These are phyloP conservation scores for Drosophila parabipectinata DNA, from an alignment of 1,140 invertebrate genomes.

Conservation along the genomic window DNA sequence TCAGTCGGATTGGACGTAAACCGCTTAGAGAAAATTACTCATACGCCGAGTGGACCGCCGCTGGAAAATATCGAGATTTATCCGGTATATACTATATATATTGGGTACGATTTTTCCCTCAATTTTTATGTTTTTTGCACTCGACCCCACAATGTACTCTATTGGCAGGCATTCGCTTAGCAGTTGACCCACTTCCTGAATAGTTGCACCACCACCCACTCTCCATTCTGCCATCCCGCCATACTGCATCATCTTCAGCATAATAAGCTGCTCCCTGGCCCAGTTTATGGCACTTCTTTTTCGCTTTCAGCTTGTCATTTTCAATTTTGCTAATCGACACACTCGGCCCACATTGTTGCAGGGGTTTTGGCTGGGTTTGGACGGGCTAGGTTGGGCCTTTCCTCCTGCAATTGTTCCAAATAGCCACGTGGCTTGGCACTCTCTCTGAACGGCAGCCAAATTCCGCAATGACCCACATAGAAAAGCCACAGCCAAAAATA, in stretches of 20 bases:
- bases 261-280: slow-evolving; percentile 54
- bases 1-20: slow-evolving; percentile 34
- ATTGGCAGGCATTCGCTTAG: slow-evolving; percentile 40
- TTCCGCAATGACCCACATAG: slow-evolving; percentile 71
- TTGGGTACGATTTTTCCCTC: neutral
- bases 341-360: slow-evolving; percentile 54
- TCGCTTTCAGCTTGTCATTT: slow-evolving; percentile 64
- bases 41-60: slow-evolving; percentile 60
- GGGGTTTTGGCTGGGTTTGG: slow-evolving; percentile 18
- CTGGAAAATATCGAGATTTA: slow-evolving; percentile 37
- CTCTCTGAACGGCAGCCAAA: slow-evolving; percentile 41
- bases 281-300: slow-evolving; percentile 34
- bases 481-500: slow-evolving; percentile 56
- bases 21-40: slow-evolving; percentile 78
- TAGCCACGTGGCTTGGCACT: slow-evolving; percentile 66
- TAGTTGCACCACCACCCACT: neutral
- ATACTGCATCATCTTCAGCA: slow-evolving; percentile 47
- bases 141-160: slow-evolving; percentile 25
- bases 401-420: slow-evolving; percentile 66
- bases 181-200: slow-evolving; percentile 53
- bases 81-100: slow-evolving; percentile 6
- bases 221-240: neutral
- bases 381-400: slow-evolving; percentile 1
- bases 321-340: slow-evolving; percentile 77
- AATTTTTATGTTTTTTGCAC: slow-evolving; percentile 17